A percentile compares a stretch with the other conserved stretches of the same genome.
Conservation (phyloP, 2,888 invertebrate genomes). For the Pterostichus madidus region DNA sequence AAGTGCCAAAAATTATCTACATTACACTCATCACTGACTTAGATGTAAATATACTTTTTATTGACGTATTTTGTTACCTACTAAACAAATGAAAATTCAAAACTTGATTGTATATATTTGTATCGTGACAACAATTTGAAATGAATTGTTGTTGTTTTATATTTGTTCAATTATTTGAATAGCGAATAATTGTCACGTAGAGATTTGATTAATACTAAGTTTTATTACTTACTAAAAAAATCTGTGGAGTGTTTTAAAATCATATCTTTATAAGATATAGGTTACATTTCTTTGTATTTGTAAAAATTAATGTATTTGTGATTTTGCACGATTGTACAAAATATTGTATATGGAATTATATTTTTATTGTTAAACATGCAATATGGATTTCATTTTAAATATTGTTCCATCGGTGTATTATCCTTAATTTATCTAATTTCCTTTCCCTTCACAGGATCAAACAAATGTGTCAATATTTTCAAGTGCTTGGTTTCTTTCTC, state of each 20-base stretch:
- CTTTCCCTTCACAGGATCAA: too few relatives aligned
- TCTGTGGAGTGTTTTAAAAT: slow-evolving; percentile 1
- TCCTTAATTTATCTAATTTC: too few relatives aligned
- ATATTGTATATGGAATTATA: slow-evolving; percentile 24
- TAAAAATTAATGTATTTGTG: slow-evolving; percentile 31
- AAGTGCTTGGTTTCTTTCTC: too few relatives aligned
- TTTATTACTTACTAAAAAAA: slow-evolving; percentile 24
- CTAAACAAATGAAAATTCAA: background rate
- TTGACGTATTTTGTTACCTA: slow-evolving; percentile 6
- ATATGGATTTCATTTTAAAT: background rate
- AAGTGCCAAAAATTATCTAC: slow-evolving; percentile 61
- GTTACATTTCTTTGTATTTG: slow-evolving; percentile 20
- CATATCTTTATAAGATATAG: slow-evolving; percentile 36
- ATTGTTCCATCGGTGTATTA: too few relatives aligned
- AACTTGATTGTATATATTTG: slow-evolving; percentile 38
- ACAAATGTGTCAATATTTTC: too few relatives aligned
- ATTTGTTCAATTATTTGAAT: slow-evolving; percentile 12
- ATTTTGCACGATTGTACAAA: slow-evolving; percentile 44
- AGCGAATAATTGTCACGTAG: slow-evolving; percentile 29
- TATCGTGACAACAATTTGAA: slow-evolving; percentile 16
- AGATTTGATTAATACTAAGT: background rate
- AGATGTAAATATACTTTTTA: slow-evolving; percentile 30
- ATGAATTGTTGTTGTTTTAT: slow-evolving; percentile 19
- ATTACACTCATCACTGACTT: slow-evolving; percentile 15
- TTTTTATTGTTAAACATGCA: slow-evolving; percentile 17